phyloP scores from a whole-genome alignment of 2,888 invertebrate genomes.

The Sesia apiformis region DNA sequence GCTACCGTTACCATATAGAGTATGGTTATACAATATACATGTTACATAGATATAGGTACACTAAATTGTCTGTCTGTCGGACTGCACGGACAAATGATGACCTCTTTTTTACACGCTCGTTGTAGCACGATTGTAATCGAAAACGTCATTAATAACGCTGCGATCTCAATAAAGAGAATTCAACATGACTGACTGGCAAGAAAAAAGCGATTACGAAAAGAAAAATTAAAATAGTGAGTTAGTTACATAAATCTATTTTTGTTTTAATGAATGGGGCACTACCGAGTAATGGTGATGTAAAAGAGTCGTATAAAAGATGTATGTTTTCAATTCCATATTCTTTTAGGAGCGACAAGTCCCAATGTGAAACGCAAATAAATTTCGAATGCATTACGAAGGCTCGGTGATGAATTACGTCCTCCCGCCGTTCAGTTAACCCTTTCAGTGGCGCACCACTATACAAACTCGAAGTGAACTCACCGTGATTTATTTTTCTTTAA shows the following conservation, averaged over 20 bases:
- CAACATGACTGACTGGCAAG: constrained; percentile 22
- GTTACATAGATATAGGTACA: constrained; percentile 25
- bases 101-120: constrained; percentile 35
- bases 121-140: constrained; percentile 38
- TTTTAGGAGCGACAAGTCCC: constrained; percentile 36
- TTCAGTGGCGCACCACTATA: constrained; percentile 20
- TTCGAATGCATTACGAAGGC: constrained; percentile 52
- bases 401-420: constrained; percentile 59
- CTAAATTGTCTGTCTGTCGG: constrained; percentile 34
- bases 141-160: constrained; percentile 32
- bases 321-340: constrained; percentile 39
- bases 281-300: constrained; percentile 17
- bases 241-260: constrained; percentile 29
- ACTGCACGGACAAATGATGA: constrained; percentile 36
- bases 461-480: not conserved
- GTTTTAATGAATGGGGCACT: constrained; percentile 32
- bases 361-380: constrained; percentile 64
- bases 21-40: constrained; percentile 5
- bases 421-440: constrained; percentile 37
- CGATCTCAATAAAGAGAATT: constrained; percentile 30
- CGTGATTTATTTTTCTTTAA: not conserved
- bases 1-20: constrained; percentile 37
- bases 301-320: constrained; percentile 31
- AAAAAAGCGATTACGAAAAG: constrained; percentile 13
- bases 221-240: constrained; percentile 8